A percentile compares a stretch with the other conserved stretches of the same genome.
These are phyloP conservation scores for Drosophila pegasa DNA, from an alignment of 2,888 invertebrate genomes.

Conservation along the genomic window DNA sequence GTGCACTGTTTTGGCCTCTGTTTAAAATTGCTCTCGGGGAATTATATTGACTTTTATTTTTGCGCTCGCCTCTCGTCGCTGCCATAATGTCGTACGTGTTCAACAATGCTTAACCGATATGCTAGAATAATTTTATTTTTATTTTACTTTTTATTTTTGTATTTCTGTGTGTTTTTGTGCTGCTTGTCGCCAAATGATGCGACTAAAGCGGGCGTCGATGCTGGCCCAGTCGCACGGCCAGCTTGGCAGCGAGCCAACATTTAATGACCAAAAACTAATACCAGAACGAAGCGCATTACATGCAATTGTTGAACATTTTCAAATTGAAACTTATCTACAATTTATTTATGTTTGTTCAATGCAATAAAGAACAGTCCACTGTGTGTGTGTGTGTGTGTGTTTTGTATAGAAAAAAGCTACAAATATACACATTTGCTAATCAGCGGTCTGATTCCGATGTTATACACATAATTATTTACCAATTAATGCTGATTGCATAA, in stretches of 20 bases:
- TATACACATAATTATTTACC: conserved; percentile 16
- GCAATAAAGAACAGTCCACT: conserved; percentile 10
- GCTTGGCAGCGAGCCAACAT: conserved; percentile 47
- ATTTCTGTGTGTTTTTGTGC: conserved; percentile 7
- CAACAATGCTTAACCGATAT: conserved; percentile 57
- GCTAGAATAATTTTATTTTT: conserved; percentile 59
- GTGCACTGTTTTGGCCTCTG: conserved; percentile 17
- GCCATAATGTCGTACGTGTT: conserved; percentile 53
- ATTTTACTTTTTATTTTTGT: conserved; percentile 24
- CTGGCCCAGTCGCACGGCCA: conserved; percentile 5
- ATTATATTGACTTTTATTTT: conserved; percentile 28
- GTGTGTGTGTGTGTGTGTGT: neutral
- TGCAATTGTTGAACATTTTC: conserved; percentile 43
- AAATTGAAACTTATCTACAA: conserved; percentile 58
- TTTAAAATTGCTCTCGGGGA: conserved; percentile 38
- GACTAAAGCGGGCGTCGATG: conserved; percentile 42
- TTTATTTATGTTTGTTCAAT: conserved; percentile 36
- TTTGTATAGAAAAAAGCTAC: neutral
- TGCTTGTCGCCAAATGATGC: conserved; percentile 59
- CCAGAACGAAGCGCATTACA: conserved; percentile 38
- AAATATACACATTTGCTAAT: conserved; percentile 21
- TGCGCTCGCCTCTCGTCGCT: conserved; percentile 1
- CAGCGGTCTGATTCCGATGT: conserved; percentile 19
- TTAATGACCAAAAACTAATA: conserved; percentile 62
- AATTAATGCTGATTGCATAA: conserved; percentile 20